These are phyloP conservation scores for Temnopleurus reevesii DNA, from an alignment of 53 echinoderm and acorn worm species.

Conservation along the genomic window DNA sequence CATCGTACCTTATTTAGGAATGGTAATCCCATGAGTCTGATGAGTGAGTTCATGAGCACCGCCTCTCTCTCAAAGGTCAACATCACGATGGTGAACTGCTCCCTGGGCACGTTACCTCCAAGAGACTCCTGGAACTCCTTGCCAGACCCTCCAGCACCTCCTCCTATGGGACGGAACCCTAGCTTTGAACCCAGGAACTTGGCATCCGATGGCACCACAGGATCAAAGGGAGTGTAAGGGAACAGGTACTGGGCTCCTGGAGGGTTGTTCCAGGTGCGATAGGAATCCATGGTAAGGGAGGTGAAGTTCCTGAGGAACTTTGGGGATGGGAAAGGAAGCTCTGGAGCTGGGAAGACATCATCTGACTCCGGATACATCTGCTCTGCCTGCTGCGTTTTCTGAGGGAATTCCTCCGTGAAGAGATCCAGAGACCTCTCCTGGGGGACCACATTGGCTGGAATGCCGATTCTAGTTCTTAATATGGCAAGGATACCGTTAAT, in stretches of 20 bases:
- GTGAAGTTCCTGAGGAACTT: constrained; percentile 93
- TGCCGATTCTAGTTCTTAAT: constrained; percentile 83
- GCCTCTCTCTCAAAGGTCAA: constrained; percentile 96
- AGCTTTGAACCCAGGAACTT: constrained; percentile 87
- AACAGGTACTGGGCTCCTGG: constrained; percentile 87
- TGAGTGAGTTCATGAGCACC: constrained; percentile 83
- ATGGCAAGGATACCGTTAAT: constrained; percentile 78
- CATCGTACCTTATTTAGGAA: constrained; percentile 92
- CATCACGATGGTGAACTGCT: constrained; percentile 98
- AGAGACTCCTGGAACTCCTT: constrained; percentile 94
- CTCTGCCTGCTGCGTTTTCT: constrained; percentile 74
- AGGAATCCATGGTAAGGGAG: constrained; percentile 66
- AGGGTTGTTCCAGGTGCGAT: constrained; percentile 79
- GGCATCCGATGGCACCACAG: constrained; percentile 92
- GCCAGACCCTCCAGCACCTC: constrained; percentile 91
- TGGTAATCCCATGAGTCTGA: constrained; percentile 93
- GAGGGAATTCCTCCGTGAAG: constrained; percentile 75
- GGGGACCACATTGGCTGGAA: constrained; percentile 85
- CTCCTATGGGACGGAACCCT: constrained; percentile 92
- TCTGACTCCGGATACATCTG: constrained; percentile 85
- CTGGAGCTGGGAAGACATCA: constrained; percentile 86
- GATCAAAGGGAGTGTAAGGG: constrained; percentile 91
- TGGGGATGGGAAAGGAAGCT: constrained; percentile 90
- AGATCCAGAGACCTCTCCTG: constrained; percentile 74
- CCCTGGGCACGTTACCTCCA: constrained; percentile 92